Base-by-base conservation (phyloP, 2,888 invertebrate species). In the Papilio gigon region DNA sequence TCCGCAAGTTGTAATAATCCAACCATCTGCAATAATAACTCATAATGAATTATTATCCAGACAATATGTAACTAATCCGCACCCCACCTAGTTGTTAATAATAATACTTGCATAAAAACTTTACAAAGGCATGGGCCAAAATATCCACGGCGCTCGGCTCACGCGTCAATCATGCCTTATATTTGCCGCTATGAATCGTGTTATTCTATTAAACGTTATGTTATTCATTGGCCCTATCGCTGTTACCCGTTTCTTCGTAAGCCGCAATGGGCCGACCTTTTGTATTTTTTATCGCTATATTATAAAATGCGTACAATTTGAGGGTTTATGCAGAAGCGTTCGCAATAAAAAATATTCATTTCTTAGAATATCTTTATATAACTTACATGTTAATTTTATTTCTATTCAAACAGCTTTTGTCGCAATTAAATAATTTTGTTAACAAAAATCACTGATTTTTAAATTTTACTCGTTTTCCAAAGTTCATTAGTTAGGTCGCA, bases 191-290 rank as follows among this genome's bases (percentile, higher is more conserved):
- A 82, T 84, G 84, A 84, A 81, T 84, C 85, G 84, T 88, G 89
- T 89, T 89, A 86, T 89, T 89, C 86, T 85, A 85, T 90, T 88
- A 84, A 84, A 81, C 80, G 80, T 81, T 82, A 78, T 87, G 85
- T 89, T 89, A 90, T 90, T 90, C 89, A 90, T 88, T 88, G 87
- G 85, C 86, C 80, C 82, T 87, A 88, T 88, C 84, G 82, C 80
- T 80, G 80, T 79, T 80, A 81, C 86, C 82, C 78, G 78, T 76
- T 82, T 83, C 81, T 78, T 73, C 63, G 61, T 66, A 64, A 66
- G 66, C 83, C 86, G 87, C 82, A 80, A 80, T 73, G 74, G 72
- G 78, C 76, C 74, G 35, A 77, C 76, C 75, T 80, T 83, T 83
- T 84, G 82, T 81, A 76, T 77, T 81, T 77, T 69, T 65, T 68